Evolutionary conservation across 1,140 invertebrate genomes (phyloP).

Genomic region (Drosophila nasuta): DNA sequence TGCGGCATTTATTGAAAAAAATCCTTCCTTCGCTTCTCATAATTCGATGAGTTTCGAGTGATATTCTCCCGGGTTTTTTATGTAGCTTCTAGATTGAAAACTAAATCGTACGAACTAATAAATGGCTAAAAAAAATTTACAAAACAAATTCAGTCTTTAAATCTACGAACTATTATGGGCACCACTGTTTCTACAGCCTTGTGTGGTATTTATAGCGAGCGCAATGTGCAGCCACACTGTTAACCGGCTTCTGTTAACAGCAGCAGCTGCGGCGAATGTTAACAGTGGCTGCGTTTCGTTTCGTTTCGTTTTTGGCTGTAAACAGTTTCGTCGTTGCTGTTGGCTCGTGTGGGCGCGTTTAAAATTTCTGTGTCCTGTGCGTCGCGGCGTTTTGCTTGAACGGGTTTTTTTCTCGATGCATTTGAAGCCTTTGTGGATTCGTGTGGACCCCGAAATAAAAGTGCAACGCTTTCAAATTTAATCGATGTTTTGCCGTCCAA

Average conservation of each 20-base stretch:
- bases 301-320: constrained; percentile 4
- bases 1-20: constrained; percentile 61
- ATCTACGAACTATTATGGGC: neutral
- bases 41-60: constrained; percentile 61
- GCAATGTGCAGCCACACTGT: constrained; percentile 20
- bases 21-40: constrained; percentile 50
- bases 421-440: constrained; percentile 41
- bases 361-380: constrained; percentile 10
- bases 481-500: constrained; percentile 50
- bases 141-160: neutral
- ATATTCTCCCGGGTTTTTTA: constrained; percentile 68
- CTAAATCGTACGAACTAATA: constrained; percentile 77
- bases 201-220: neutral
- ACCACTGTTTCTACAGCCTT: constrained; percentile 10
- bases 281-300: constrained; percentile 6
- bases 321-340: constrained; percentile 40
- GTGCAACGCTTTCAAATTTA: constrained; percentile 50
- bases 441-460: constrained; percentile 34
- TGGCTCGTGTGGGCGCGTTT: constrained; percentile 38
- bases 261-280: neutral
- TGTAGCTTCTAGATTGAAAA: constrained; percentile 75
- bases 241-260: constrained; percentile 35
- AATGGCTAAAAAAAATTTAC: constrained; percentile 65
- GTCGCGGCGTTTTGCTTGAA: constrained; percentile 33
- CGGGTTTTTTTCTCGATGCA: constrained; percentile 37